A percentile compares a stretch with the other conserved stretches of the same genome.
These are phyloP conservation scores for Galleria mellonella DNA, from an alignment of 1,140 invertebrate genomes.

Conservation along the genomic window DNA sequence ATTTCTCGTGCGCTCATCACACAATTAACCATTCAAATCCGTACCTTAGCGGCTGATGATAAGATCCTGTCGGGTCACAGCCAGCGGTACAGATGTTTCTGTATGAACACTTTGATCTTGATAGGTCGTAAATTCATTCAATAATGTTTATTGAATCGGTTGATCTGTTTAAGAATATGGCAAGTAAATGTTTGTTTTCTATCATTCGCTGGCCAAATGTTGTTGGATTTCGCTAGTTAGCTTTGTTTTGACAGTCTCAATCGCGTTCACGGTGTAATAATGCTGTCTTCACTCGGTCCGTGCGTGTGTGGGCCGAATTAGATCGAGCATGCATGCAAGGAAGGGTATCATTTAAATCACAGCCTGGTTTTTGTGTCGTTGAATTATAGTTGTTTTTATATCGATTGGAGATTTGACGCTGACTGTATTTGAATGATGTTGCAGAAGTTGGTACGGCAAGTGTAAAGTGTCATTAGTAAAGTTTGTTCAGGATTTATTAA, in stretches of 20 bases:
- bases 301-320: constrained; percentile 14
- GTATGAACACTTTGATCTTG: constrained; percentile 40
- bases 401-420: too few relatives aligned
- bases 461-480: too few relatives aligned
- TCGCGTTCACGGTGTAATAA: constrained; percentile 38
- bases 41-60: constrained; percentile 17
- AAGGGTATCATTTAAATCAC: too few relatives aligned
- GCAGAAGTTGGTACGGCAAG: too few relatives aligned
- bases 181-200: constrained; percentile 58
- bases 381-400: too few relatives aligned
- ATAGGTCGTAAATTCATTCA: constrained; percentile 37
- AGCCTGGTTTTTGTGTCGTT: too few relatives aligned
- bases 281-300: constrained; percentile 31
- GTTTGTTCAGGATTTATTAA: too few relatives aligned
- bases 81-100: constrained; percentile 25
- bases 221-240: constrained; percentile 46
- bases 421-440: too few relatives aligned
- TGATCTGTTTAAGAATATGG: constrained; percentile 41
- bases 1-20: too few relatives aligned
- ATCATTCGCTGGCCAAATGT: constrained; percentile 54
- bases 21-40: constrained; percentile 14
- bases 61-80: constrained; percentile 15
- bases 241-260: constrained; percentile 59
- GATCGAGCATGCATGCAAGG: constrained; percentile 2
- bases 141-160: constrained; percentile 48